Conservation (phyloP, 1,140 invertebrate species). For the Caenorhabditis latens region DNA sequence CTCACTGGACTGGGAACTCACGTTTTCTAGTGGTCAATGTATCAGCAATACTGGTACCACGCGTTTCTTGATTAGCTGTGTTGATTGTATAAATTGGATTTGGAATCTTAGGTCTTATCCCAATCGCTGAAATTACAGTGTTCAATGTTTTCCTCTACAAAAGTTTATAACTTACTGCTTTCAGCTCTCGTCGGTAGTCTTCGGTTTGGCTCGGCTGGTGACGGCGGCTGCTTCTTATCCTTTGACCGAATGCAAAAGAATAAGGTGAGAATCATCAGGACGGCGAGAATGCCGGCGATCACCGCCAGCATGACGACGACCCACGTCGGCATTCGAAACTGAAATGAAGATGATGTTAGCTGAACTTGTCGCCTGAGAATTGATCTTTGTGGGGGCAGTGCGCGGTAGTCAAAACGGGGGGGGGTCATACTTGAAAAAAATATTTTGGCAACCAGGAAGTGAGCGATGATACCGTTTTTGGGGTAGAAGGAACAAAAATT, state of each 20-base stretch:
- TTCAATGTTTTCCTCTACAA: neutral
- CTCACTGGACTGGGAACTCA: neutral
- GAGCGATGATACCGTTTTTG: neutral
- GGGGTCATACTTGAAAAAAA: conserved; percentile 25
- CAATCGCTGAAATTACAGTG: neutral
- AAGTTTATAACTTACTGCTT: neutral
- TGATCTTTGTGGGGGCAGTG: neutral
- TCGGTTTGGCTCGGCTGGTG: conserved; percentile 31
- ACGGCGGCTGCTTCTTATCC: conserved; percentile 34
- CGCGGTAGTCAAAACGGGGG: neutral
- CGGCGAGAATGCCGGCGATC: conserved; percentile 43
- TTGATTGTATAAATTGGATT: conserved; percentile 42
- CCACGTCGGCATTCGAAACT: conserved; percentile 53
- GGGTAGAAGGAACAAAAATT: conserved; percentile 1
- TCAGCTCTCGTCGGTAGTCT: conserved; percentile 22
- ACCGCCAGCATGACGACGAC: conserved; percentile 50
- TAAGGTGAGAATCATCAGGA: conserved; percentile 34
- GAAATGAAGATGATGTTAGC: conserved; percentile 16
- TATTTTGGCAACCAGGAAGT: conserved; percentile 25
- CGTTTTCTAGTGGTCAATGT: conserved; percentile 55
- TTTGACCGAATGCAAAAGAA: conserved; percentile 44
- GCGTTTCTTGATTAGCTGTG: conserved; percentile 32
- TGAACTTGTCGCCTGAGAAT: neutral
- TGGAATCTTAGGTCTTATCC: conserved; percentile 38
- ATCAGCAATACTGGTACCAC: conserved; percentile 48